A percentile compares a stretch with the other conserved stretches of the same genome.
Conservation (phyloP, 2,113 vertebrate genomes). For the Cygnus buccinator region DNA sequence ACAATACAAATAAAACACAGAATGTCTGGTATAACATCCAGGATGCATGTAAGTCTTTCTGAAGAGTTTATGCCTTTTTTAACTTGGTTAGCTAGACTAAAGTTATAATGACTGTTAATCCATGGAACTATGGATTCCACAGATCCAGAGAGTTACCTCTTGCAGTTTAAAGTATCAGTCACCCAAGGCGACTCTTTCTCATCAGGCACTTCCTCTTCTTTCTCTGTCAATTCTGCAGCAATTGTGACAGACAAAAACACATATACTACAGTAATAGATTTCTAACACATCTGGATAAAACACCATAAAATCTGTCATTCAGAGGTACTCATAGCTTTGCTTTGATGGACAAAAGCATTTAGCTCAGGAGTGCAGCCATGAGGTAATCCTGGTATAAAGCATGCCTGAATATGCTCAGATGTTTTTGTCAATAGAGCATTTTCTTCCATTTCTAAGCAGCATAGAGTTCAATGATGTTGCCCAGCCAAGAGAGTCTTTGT, state of each 20-base stretch:
- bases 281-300: neutral
- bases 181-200: neutral
- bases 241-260: neutral
- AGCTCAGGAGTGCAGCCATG: neutral
- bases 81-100: neutral
- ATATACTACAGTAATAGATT: neutral
- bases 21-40: neutral
- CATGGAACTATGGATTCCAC: neutral
- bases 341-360: neutral
- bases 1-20: neutral
- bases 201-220: neutral
- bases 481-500: neutral
- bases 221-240: neutral
- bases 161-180: neutral
- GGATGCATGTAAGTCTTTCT: accelerated
- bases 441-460: neutral
- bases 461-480: neutral
- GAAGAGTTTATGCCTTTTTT: neutral
- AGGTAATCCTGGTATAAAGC: neutral
- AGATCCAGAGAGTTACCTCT: neutral
- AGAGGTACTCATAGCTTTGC: neutral
- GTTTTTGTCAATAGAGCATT: neutral
- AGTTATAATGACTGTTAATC: neutral
- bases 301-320: neutral
- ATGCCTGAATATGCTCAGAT: neutral